These are phyloP conservation scores for Parazoanthus atlanticus DNA, from an alignment of 92 coral and sea anemone species.

Conservation along the genomic window DNA sequence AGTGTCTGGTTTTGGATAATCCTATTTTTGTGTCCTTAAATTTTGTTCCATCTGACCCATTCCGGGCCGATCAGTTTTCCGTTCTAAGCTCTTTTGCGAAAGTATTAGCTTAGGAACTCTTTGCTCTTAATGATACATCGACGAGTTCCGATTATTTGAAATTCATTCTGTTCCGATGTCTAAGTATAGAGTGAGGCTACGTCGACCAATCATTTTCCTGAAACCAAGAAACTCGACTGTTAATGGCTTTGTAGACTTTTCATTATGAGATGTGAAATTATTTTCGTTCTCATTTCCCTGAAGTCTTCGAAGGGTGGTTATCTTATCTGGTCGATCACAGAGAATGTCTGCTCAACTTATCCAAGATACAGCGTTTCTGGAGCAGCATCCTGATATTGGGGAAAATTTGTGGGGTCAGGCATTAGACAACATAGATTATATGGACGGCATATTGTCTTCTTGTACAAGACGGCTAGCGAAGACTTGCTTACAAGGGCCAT, in stretches of 20 bases:
- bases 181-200: neutral
- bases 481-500: conserved; percentile 12
- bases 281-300: neutral
- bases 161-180: conserved; percentile 2
- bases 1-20: too few species aligned
- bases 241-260: neutral
- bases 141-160: conserved; percentile 12
- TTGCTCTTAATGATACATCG: neutral
- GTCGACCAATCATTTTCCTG: neutral
- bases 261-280: neutral
- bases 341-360: conserved; percentile 6
- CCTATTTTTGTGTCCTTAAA: conserved; percentile 7
- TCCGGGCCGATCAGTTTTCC: neutral
- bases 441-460: conserved; percentile 19
- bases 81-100: neutral
- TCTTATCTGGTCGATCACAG: neutral
- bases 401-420: conserved; percentile 8
- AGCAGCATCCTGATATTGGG: conserved; percentile 1
- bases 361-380: conserved; percentile 2
- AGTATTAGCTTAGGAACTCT: neutral
- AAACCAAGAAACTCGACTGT: neutral
- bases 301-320: neutral
- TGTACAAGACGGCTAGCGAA: neutral
- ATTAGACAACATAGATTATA: neutral
- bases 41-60: conserved; percentile 6